Evolutionary conservation across 2,888 invertebrate genomes (phyloP), one percentile per base, ranked within the genome.

Genomic region (Diogma glabrata): DNA sequence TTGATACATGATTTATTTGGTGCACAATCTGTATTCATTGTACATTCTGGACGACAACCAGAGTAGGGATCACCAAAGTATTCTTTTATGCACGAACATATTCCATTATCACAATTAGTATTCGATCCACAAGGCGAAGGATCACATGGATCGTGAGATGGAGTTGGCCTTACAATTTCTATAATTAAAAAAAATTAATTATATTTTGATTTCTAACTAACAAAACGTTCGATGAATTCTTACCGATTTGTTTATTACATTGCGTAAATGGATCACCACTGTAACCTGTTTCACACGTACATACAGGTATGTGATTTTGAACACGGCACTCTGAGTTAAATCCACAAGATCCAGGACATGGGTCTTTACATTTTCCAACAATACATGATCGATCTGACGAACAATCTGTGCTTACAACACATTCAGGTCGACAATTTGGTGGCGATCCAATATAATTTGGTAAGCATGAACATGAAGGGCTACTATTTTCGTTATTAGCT

Each of bases 91-190:
- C 82, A 82, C 23, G 72, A 72, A 63, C 82, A 82, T n/a, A 75
- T 67, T 20, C 79, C 77, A 60, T 78, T 76, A 57, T 78, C 73
- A 69, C 87, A 88, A 57, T 81, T 70, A 50, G 87, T 80, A 69
- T 87, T 87, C 55, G 81, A 70, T 59, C 86, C 87, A 67, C 86
- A 87, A 54, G 85, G 85, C 59, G 81, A 79, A 58, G 84, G 77
- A 65, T 78, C 77, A 68, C 86, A 87, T 58, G 85, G 83, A 66
- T 82, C 77, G 62, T 76, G 79, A 63, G 53, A 54, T 1, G 61
- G 83, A 22, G 3, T n/a, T 22, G 81, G 81, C 26, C 77, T 76
- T 57, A 77, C 76, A 54, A 57, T 57, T 52, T 65, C 67, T 47
- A 22, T 36, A 38, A 52, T n/a, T n/a, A n/a, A n/a, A n/a, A n/a